These are phyloP conservation scores for Himantopus leucocephalus DNA, from an alignment of 2,113 vertebrate species.

Conservation along the genomic window DNA sequence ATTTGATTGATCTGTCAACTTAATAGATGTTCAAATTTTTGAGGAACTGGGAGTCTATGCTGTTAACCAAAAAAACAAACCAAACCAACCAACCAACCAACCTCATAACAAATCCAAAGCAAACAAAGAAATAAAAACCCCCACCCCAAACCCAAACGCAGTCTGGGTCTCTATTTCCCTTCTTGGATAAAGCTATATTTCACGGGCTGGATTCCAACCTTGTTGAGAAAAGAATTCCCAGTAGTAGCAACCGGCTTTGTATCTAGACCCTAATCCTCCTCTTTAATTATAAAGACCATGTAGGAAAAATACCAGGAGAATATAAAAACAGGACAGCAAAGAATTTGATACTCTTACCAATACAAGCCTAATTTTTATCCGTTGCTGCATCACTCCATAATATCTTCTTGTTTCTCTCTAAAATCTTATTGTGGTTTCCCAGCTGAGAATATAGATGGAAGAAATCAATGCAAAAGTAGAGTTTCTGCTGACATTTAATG, in stretches of 20 bases:
- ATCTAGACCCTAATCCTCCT: background rate
- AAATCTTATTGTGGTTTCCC: constrained; percentile 1
- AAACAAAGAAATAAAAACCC: background rate
- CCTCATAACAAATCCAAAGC: background rate
- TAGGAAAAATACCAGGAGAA: background rate
- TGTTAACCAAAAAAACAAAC: background rate
- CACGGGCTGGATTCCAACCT: background rate
- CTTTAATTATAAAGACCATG: background rate
- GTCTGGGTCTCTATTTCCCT: background rate
- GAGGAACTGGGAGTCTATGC: background rate
- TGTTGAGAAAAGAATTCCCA: background rate
- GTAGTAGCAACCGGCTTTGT: background rate
- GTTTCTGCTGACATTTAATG: constrained; percentile 50
- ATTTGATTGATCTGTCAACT: background rate
- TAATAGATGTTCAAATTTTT: background rate
- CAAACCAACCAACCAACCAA: too few species aligned
- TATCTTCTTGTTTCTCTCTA: background rate
- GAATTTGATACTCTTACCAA: background rate
- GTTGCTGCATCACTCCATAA: background rate
- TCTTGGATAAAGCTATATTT: background rate
- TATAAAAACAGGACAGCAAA: background rate
- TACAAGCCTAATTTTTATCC: background rate
- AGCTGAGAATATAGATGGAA: constrained; percentile 13
- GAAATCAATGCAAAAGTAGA: constrained; percentile 42
- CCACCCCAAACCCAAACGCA: background rate